Conservation (phyloP, 2,113 vertebrate species). For the Syngnathus scovelli region DNA sequence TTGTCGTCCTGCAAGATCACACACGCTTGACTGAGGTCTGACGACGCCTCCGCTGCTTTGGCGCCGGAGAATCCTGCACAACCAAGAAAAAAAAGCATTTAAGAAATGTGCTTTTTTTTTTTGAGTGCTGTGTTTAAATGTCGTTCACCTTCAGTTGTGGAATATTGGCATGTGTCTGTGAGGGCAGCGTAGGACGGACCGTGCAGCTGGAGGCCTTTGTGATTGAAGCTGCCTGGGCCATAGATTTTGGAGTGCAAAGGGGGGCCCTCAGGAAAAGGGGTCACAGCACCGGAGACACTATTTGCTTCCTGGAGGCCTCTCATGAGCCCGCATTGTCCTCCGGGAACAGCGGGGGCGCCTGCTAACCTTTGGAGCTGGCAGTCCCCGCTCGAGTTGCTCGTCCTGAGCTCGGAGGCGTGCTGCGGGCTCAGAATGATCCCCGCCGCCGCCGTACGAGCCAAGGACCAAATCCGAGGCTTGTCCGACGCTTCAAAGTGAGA, state of each 20-base stretch:
- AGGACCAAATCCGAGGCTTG: conserved; percentile 90
- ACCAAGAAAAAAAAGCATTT: conserved; percentile 30
- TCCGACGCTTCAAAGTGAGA: conserved; percentile 74
- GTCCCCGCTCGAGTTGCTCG: conserved; percentile 58
- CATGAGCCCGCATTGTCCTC: conserved; percentile 51
- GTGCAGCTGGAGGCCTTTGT: conserved; percentile 77
- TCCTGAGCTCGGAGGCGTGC: conserved; percentile 57
- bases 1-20: conserved; percentile 66
- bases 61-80: conserved; percentile 65
- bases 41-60: conserved; percentile 52
- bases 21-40: conserved; percentile 64
- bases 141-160: conserved; percentile 77
- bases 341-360: conserved; percentile 30
- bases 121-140: not conserved
- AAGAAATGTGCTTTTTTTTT: conserved; percentile 1
- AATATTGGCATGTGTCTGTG: conserved; percentile 78
- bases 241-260: conserved; percentile 73
- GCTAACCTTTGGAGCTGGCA: conserved; percentile 66
- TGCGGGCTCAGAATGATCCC: conserved; percentile 62
- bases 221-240: conserved; percentile 68
- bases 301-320: conserved; percentile 62
- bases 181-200: conserved; percentile 74
- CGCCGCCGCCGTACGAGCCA: conserved; percentile 82
- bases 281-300: conserved; percentile 53
- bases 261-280: conserved; percentile 61